Evolutionary conservation across 2,888 invertebrate species (phyloP).

Genomic region (Chloroclysta siterata): DNA sequence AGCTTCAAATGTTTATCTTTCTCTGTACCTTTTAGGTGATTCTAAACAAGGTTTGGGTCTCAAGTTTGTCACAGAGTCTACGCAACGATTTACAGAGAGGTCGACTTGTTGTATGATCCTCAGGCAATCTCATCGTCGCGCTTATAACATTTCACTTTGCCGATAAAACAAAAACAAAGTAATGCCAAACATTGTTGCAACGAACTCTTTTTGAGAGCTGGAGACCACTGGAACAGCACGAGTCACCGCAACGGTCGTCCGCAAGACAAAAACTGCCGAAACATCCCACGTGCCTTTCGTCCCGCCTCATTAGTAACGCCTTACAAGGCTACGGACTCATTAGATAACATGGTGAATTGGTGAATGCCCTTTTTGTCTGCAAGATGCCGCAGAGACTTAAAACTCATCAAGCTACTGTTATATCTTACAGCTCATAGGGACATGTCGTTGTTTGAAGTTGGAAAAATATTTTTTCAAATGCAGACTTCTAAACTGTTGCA

Average conservation of each 20-base stretch:
- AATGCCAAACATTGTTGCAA: constrained; percentile 1
- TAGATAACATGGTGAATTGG: not conserved
- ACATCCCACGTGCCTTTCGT: not conserved
- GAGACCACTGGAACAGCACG: not conserved
- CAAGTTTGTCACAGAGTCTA: no score
- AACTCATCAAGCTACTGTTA: not conserved
- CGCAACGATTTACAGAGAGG: no score
- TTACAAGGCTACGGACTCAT: constrained; percentile 10
- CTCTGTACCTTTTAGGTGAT: no score
- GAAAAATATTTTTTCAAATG: no score
- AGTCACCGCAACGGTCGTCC: not conserved
- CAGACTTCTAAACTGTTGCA: no score
- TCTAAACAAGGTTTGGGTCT: no score
- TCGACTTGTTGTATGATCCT: no score
- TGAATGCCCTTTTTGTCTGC: not conserved
- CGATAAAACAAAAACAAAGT: not conserved
- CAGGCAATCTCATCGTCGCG: no score
- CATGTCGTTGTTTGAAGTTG: no score
- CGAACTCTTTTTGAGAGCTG: not conserved
- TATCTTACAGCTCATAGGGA: no score
- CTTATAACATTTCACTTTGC: not conserved
- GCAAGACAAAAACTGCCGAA: constrained; percentile 11
- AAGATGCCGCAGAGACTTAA: not conserved
- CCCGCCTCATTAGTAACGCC: constrained; percentile 17
- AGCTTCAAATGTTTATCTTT: no score